phyloP scores from a whole-genome alignment of 2,797 vertebrate genomes.

The Rhinogobio ventralis region DNA sequence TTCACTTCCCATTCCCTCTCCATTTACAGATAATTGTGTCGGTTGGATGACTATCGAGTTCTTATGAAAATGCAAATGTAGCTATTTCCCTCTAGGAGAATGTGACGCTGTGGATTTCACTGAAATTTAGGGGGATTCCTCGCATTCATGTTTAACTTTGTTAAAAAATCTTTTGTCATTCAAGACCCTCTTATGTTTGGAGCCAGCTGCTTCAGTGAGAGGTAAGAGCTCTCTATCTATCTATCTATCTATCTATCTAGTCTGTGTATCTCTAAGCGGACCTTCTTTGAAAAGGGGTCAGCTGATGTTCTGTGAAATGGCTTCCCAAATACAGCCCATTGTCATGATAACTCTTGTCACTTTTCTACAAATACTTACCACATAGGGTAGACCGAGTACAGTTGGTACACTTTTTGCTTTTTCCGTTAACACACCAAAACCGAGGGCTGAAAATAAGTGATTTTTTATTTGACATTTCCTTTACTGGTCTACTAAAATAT shows the following conservation, averaged over 20 bases:
- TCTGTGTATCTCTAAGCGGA: background rate
- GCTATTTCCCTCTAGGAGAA: background rate
- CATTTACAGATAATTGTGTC: conserved; percentile 9
- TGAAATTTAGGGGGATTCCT: background rate
- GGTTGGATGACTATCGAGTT: background rate
- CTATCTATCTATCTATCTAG: no score
- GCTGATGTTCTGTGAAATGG: background rate
- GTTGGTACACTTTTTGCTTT: no score
- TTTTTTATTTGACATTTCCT: no score
- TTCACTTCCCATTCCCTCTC: background rate
- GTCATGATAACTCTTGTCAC: background rate
- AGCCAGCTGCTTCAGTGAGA: background rate
- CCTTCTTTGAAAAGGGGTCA: background rate
- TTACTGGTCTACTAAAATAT: no score
- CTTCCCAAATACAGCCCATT: background rate
- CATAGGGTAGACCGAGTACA: no score
- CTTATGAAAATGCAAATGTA: conserved; percentile 34
- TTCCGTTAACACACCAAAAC: no score
- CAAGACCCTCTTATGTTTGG: background rate
- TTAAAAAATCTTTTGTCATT: conserved; percentile 1
- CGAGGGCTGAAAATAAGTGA: no score
- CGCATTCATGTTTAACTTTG: background rate
- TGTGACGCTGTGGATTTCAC: conserved; percentile 11
- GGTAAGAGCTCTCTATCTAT: background rate
- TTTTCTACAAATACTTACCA: background rate